These are phyloP conservation scores for Cerastoderma edule DNA, from an alignment of 2,888 invertebrate genomes.

Conservation along the genomic window DNA sequence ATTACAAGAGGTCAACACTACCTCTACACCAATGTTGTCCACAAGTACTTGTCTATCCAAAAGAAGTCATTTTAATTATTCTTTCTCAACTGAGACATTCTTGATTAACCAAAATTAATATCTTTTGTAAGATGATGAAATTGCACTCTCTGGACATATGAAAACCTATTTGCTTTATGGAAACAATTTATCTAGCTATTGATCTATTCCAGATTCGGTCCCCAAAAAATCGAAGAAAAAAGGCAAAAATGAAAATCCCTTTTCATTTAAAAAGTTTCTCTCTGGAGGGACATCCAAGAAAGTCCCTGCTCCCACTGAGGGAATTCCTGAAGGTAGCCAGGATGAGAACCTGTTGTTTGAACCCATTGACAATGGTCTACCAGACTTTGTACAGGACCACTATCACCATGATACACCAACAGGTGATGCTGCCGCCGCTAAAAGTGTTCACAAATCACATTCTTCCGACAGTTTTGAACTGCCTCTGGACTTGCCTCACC, in stretches of 20 bases:
- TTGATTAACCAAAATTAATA: too few relatives aligned
- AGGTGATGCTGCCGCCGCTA: neutral
- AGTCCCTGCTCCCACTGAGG: neutral
- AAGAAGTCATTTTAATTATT: too few relatives aligned
- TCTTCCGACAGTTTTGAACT: conserved; percentile 57
- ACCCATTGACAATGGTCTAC: conserved; percentile 66
- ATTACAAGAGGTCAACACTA: too few relatives aligned
- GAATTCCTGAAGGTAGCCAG: neutral
- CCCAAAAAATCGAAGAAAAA: conserved; percentile 64
- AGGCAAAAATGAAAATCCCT: conserved; percentile 79
- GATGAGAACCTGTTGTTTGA: conserved; percentile 16
- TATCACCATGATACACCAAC: conserved; percentile 52
- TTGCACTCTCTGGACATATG: too few relatives aligned
- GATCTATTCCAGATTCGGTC: conserved; percentile 32
- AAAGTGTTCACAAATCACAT: conserved; percentile 27
- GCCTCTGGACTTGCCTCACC: conserved; percentile 46
- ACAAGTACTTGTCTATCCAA: too few relatives aligned
- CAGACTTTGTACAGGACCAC: conserved; percentile 83
- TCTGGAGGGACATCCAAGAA: conserved; percentile 33
- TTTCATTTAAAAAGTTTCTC: conserved; percentile 82
- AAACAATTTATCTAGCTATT: neutral
- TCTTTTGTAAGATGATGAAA: too few relatives aligned
- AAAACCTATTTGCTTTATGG: too few relatives aligned
- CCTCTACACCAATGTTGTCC: too few relatives aligned
- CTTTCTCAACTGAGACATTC: too few relatives aligned